Conservation (phyloP, 2,113 vertebrate genomes). For the Phrynosoma blainvillii region DNA sequence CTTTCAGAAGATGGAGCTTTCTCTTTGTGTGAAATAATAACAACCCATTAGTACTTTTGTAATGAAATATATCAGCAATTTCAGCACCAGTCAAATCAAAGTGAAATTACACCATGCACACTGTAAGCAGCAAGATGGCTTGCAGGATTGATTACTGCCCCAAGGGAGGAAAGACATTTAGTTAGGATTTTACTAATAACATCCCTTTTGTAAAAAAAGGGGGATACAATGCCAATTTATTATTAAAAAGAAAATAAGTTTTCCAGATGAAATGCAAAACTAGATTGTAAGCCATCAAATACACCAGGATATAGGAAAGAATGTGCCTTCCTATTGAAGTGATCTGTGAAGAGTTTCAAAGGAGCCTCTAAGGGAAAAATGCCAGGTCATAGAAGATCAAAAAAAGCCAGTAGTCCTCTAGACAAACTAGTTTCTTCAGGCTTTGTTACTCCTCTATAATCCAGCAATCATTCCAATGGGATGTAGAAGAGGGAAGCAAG, state of each 20-base stretch:
- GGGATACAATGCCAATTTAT: background rate
- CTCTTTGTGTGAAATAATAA: slow-evolving; percentile 43
- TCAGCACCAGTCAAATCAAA: slow-evolving; percentile 49
- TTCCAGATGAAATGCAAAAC: background rate
- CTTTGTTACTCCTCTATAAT: too few relatives aligned
- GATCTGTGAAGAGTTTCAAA: too few relatives aligned
- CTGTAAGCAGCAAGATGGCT: slow-evolving; percentile 23
- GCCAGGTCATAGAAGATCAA: too few relatives aligned
- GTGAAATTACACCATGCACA: slow-evolving; percentile 23
- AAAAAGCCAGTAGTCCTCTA: too few relatives aligned
- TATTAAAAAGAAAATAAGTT: background rate
- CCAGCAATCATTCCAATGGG: too few relatives aligned
- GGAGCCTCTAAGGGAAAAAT: too few relatives aligned
- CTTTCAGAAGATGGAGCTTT: slow-evolving; percentile 37
- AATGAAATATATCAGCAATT: slow-evolving; percentile 41
- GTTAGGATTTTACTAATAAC: slow-evolving; percentile 46
- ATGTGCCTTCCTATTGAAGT: too few relatives aligned
- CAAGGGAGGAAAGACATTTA: slow-evolving; percentile 34
- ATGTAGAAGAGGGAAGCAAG: too few relatives aligned
- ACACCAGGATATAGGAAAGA: too few relatives aligned
- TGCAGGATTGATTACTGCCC: slow-evolving; percentile 45
- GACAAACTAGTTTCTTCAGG: too few relatives aligned
- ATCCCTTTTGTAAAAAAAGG: background rate
- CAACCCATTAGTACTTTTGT: background rate
- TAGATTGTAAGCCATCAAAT: background rate